Evolutionary conservation across 1,140 invertebrate genomes (phyloP), one percentile per base, ranked within the genome.

Genomic region (Papilio xuthus): DNA sequence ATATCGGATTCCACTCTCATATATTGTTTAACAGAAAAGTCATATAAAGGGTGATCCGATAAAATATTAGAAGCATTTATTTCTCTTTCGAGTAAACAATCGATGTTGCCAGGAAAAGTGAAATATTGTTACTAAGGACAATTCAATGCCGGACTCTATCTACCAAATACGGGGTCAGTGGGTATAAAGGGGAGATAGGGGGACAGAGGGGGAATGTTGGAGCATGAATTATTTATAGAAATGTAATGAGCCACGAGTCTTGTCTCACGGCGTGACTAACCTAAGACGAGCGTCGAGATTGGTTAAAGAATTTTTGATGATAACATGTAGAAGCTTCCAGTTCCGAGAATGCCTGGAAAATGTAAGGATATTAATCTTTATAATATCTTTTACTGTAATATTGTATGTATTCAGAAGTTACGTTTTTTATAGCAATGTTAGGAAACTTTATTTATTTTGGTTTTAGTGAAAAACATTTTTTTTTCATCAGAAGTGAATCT

Each of bases 101-200:
- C 42, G 42, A 44, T 47, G 37, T 47, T 71, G 71, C 37, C 71
- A 73, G 69, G 32, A 71, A 73, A 73, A 23, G 71, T 73, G 71
- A 73, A 73, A 73, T 73, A 73, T 73, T 73, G 47, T 32, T 18
- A 28, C 37, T 71, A 41, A 73, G 41, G 41, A 23, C 70, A 41
- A 42, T 73, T 50, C 71, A 73, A 73, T 73, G 42, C n/a, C 13
- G 20, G 37, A 44, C 67, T 69, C 23, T 26, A 26, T 72, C 42
- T 47, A 23, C 8, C 47, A 28, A 72, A 42, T 42, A 42, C 42
- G 41, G 20, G 70, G 70, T 72, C 70, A 72, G n/a, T 72, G 42
- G 70, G 67, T 69, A 28, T 28, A 28, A 12, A 26, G n/a, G 23
- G 42, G 10, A 42, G 18, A 20, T 8, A 32, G 12, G 18, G 13